A percentile compares a stretch with the other conserved stretches of the same genome.
phyloP scores from a whole-genome alignment of 2,113 vertebrate genomes.

The Chiloscyllium plagiosum region DNA sequence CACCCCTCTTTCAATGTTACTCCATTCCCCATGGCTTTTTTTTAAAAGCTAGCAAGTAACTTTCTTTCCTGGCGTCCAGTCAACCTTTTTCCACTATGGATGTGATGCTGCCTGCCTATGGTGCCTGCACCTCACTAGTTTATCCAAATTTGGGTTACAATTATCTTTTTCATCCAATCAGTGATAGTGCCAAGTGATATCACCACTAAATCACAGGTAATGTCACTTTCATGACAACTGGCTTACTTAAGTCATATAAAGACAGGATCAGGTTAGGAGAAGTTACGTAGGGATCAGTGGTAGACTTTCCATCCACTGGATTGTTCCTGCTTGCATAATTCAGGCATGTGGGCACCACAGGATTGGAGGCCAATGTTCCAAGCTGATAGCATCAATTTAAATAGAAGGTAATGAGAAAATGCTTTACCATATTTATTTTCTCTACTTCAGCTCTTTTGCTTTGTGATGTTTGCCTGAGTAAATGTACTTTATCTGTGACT shows the following conservation, averaged over 20 bases:
- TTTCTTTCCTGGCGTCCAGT: background rate
- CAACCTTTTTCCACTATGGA: background rate
- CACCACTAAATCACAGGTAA: background rate
- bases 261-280: background rate
- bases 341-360: background rate
- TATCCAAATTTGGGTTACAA: slow-evolving; percentile 6
- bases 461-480: background rate
- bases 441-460: background rate
- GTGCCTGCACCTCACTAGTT: background rate
- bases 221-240: background rate
- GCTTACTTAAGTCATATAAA: background rate
- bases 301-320: background rate
- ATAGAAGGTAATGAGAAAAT: background rate
- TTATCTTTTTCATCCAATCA: slow-evolving; percentile 13
- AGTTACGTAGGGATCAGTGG: background rate
- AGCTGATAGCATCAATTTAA: background rate
- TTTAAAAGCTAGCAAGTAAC: background rate
- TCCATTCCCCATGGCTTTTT: background rate
- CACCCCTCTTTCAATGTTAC: background rate
- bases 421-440: background rate
- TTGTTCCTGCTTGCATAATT: background rate
- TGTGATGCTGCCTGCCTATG: background rate
- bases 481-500: background rate
- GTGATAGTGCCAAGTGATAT: background rate
- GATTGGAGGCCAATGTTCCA: background rate